These are phyloP conservation scores for Lasioglossum marginatum DNA, from an alignment of 2,888 invertebrate species.

Conservation along the genomic window DNA sequence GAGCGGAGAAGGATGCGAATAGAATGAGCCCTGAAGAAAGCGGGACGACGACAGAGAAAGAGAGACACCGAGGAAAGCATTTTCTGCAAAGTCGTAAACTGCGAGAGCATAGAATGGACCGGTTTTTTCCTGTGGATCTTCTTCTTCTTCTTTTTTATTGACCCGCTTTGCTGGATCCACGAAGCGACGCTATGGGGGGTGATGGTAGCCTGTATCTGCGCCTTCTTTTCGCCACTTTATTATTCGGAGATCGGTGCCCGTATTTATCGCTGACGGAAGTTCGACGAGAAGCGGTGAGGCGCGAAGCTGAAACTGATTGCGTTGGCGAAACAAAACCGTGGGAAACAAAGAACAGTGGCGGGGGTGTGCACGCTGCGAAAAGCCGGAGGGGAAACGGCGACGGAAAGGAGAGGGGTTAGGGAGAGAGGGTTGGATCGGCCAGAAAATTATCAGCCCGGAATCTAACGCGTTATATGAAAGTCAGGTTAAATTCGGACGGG, in stretches of 20 bases:
- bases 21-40: not conserved
- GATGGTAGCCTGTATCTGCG: not conserved
- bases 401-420: not conserved
- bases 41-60: not conserved
- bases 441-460: slow-evolving; percentile 39
- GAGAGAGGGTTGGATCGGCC: not conserved
- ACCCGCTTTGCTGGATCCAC: not conserved
- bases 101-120: slow-evolving; percentile 19
- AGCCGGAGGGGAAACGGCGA: not conserved
- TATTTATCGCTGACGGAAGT: slow-evolving; percentile 61
- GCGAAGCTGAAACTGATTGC: slow-evolving; percentile 57
- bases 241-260: slow-evolving; percentile 49
- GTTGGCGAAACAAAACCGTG: slow-evolving; percentile 49
- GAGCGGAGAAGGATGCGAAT: not conserved
- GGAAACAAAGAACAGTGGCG: not conserved
- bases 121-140: not conserved
- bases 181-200: not conserved
- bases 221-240: slow-evolving; percentile 49
- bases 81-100: slow-evolving; percentile 42
- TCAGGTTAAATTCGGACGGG: slow-evolving; percentile 25
- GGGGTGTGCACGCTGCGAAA: not conserved
- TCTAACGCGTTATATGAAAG: slow-evolving; percentile 49
- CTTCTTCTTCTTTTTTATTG: slow-evolving; percentile 9
- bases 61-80: slow-evolving; percentile 14
- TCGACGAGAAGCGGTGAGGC: slow-evolving; percentile 45